Conservation (phyloP, 2,797 vertebrate genomes). For the Spondyliosoma cantharus region DNA sequence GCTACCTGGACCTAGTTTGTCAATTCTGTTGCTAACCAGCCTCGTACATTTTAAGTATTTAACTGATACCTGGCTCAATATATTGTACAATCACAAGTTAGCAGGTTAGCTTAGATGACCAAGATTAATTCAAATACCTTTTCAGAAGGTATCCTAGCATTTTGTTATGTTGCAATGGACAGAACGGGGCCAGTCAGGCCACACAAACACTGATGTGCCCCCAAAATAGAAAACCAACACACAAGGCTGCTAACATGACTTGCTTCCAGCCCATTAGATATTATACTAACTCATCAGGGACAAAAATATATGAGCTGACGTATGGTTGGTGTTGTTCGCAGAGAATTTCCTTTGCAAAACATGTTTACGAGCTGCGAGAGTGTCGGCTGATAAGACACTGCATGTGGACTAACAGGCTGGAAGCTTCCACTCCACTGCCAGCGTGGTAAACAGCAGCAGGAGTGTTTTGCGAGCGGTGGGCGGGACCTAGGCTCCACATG, state of each 20-base stretch:
- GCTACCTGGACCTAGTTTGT: too few species aligned
- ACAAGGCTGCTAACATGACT: background rate
- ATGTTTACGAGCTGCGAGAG: slow-evolving; percentile 62
- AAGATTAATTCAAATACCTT: background rate
- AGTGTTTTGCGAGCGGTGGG: slow-evolving; percentile 61
- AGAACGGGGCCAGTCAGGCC: slow-evolving; percentile 19
- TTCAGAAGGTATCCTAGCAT: background rate
- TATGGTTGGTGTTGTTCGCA: slow-evolving; percentile 28
- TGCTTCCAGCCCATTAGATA: background rate
- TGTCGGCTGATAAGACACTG: slow-evolving; percentile 54
- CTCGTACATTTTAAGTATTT: too few species aligned
- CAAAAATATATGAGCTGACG: background rate
- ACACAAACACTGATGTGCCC: slow-evolving; percentile 13
- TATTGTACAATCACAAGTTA: background rate
- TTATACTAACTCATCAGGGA: slow-evolving; percentile 20
- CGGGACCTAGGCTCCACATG: slow-evolving; percentile 56
- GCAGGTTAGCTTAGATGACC: background rate
- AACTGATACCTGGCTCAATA: background rate
- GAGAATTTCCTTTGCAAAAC: slow-evolving; percentile 58
- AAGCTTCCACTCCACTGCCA: slow-evolving; percentile 65
- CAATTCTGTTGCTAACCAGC: too few species aligned
- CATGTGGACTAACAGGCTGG: slow-evolving; percentile 58
- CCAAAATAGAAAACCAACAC: slow-evolving; percentile 24
- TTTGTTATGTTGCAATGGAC: slow-evolving; percentile 20
- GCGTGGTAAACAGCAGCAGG: slow-evolving; percentile 72